Base-by-base conservation (phyloP, 2,113 vertebrate genomes). In the Sula dactylatra region DNA sequence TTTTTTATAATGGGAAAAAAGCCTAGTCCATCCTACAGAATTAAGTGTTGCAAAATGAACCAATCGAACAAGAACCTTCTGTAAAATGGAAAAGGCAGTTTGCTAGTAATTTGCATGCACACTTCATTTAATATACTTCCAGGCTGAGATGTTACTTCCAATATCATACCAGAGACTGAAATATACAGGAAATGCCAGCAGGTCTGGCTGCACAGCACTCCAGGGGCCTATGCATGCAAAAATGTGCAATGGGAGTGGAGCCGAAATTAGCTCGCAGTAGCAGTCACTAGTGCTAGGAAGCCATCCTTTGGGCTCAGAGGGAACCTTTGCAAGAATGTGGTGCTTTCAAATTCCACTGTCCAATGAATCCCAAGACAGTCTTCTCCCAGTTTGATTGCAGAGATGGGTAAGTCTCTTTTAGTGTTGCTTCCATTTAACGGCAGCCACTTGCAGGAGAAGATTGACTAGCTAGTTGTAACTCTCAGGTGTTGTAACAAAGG, bases 81-180 rank as follows among this genome's bases (percentile, higher is more conserved):
- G 55, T 86, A 90, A 95, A 97, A 82, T n/a, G 22, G 84, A 85
- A 89, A 88, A 91, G 74, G 78, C 36, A 20, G 66, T 81, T 88
- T 87, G 50, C 59, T 73, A 47, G 87, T 59, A 88, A 95, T 97
- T 93, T 97, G 93, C 67, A 94, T 62, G 82, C 94, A 91, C 85
- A 91, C 64, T 91, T 90, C 88, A 95, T 96, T 96, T 96, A 93
- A 90, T 96, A 93, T 40, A 95, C 82, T 94, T 94, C 49, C 89
- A 96, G 84, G 62, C 74, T 86, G 71, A 90, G 94, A 95, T 70
- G 91, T 78, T 93, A 58, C 71, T 77, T 91, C 58, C 89, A 93
- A 50, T 91, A 80, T 87, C 79, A 93, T 79, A 88, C 11, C 45
- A 81, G 93, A 70, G 71, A 70, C 74, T 80, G 93, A 97, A 95